Base-by-base conservation (phyloP, 2,888 invertebrate genomes). In the Oligia latruncula region DNA sequence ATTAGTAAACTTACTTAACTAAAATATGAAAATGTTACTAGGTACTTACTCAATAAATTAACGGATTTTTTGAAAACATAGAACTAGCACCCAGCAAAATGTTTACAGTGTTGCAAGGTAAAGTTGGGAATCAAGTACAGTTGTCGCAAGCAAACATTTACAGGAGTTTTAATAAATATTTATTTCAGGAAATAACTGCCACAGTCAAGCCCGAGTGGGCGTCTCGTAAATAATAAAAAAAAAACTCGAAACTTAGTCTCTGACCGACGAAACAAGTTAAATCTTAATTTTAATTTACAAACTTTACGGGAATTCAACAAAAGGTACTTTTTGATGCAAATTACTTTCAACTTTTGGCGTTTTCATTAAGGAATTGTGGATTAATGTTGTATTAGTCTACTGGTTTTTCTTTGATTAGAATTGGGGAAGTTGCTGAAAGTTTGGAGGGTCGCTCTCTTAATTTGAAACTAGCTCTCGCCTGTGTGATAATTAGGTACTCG, bases 231-330 rank as follows among this genome's bases (percentile, higher is more conserved):
- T 90, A 91, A 91, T 89, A 84, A 87, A 91, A 90, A 91, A 91
- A 90, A 72, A 90, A 87, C 74, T 83, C 78, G 90, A 92, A 89
- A 87, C 90, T 92, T 90, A 86, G 90, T 88, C 90, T 86, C 88
- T 83, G 90, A 86, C 88, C 90, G 84, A 84, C 82, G 86, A 90
- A 93, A 92, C 92, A 92, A 92, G 91, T 94, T 94, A 94, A 94
- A 94, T 94, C 93, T 93, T 95, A 93, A 95, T 95, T 94, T 94
- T 93, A 94, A 95, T 95, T 94, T 92, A 88, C 90, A 81, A 94
- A 94, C 92, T 94, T 94, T 88, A 79, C 86, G 81, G 83, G 90
- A 88, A 90, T 89, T 88, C 85, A 89, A 87, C 89, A 89, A 91
- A 91, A 91, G 90, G 89, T 91, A 92, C 91, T 93, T 93, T 94